Conservation (phyloP, 2,888 invertebrate genomes). For the Bombylius discolor region DNA sequence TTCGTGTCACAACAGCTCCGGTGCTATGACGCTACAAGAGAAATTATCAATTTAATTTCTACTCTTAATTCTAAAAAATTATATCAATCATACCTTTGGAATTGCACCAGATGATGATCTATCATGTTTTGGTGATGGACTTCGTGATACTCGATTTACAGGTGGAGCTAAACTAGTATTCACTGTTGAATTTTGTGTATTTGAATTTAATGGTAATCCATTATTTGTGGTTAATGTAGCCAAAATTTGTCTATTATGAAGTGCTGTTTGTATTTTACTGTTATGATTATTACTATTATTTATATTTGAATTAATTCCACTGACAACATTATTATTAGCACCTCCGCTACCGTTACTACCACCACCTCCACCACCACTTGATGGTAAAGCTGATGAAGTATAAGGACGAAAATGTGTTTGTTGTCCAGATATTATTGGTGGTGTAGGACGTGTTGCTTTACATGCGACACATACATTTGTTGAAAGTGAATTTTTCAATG, state of each 20-base stretch:
- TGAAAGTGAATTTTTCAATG: slow-evolving; percentile 63
- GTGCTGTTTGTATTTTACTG: slow-evolving; percentile 16
- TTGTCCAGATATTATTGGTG: slow-evolving; percentile 28
- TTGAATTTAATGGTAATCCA: slow-evolving; percentile 2
- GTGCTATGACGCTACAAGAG: slow-evolving; percentile 22
- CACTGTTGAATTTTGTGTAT: slow-evolving; percentile 8
- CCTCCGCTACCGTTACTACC: slow-evolving; percentile 10
- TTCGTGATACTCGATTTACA: slow-evolving; percentile 31
- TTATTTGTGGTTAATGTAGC: slow-evolving; percentile 15
- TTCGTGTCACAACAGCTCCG: slow-evolving; percentile 21
- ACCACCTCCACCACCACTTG: slow-evolving; percentile 4
- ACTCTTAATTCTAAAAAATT: neutral
- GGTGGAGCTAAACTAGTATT: slow-evolving; percentile 23
- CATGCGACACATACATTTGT: slow-evolving; percentile 60
- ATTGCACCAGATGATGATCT: slow-evolving; percentile 28
- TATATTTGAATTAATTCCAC: neutral
- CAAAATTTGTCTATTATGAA: slow-evolving; percentile 19
- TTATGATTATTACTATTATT: slow-evolving; percentile 5
- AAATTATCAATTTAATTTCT: neutral
- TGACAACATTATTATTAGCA: slow-evolving; percentile 2
- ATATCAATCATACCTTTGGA: slow-evolving; percentile 22
- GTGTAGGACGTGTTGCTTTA: slow-evolving; percentile 44
- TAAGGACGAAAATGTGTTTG: slow-evolving; percentile 24
- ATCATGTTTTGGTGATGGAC: slow-evolving; percentile 42
- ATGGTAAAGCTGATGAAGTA: slow-evolving; percentile 18